Conservation (phyloP, 2,888 invertebrate species). For the Atrina japonica region DNA sequence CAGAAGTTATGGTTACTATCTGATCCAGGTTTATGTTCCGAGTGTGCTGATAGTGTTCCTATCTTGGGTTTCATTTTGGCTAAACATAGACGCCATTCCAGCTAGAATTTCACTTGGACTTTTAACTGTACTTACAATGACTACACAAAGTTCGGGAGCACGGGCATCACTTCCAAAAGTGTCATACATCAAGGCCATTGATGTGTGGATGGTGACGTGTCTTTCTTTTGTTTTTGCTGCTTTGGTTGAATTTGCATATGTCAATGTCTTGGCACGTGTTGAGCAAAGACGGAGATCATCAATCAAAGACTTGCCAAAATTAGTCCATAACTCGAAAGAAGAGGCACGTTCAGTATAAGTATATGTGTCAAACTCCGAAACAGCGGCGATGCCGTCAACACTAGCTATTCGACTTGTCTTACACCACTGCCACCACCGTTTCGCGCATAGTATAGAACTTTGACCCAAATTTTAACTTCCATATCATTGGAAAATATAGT, state of each 20-base stretch:
- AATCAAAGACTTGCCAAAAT: constrained; percentile 17
- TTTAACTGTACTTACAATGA: constrained; percentile 87
- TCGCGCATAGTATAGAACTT: no score
- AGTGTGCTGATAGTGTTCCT: constrained; percentile 95
- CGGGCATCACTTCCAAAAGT: constrained; percentile 94
- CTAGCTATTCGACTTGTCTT: no score
- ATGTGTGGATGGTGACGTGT: constrained; percentile 82
- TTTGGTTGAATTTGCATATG: constrained; percentile 93
- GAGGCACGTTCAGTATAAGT: background rate
- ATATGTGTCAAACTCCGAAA: background rate
- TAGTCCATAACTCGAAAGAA: constrained; percentile 4
- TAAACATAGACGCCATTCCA: constrained; percentile 91
- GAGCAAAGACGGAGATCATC: constrained; percentile 28
- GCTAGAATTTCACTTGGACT: constrained; percentile 94
- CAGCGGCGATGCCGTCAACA: no score
- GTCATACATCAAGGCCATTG: constrained; percentile 95
- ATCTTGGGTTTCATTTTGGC: constrained; percentile 99
- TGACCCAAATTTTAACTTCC: no score
- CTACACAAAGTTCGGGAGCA: constrained; percentile 95
- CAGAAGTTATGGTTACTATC: constrained; percentile 86
- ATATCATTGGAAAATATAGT: no score
- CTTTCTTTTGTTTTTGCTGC: constrained; percentile 94
- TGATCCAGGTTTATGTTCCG: constrained; percentile 95
- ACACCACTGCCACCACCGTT: no score
- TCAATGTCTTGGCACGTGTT: constrained; percentile 83